These are phyloP conservation scores for Podotricha telesiphe DNA, from an alignment of 2,888 invertebrate genomes.

Conservation along the genomic window DNA sequence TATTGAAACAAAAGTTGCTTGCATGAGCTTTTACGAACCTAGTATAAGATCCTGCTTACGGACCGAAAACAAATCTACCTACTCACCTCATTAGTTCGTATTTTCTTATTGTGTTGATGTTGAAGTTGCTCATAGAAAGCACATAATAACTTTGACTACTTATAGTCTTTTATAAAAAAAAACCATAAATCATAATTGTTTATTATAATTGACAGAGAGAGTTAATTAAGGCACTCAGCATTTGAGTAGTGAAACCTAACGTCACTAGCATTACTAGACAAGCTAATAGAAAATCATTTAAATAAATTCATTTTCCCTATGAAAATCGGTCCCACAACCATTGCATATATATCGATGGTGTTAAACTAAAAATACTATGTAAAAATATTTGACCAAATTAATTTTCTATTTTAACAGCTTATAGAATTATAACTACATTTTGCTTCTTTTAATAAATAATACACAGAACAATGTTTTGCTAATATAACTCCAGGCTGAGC, in stretches of 20 bases:
- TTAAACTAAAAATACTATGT: no score
- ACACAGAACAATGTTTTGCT: not conserved
- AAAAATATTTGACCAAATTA: no score
- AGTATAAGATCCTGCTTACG: slow-evolving; percentile 20
- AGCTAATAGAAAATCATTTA: no score
- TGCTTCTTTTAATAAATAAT: not conserved
- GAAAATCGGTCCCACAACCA: no score
- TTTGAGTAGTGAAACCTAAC: no score
- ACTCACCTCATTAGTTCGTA: slow-evolving; percentile 43
- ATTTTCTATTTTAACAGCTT: not conserved
- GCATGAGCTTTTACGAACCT: not conserved
- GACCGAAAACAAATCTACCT: slow-evolving; percentile 34
- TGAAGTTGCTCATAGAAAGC: slow-evolving; percentile 24
- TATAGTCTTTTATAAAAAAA: no score
- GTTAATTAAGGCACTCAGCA: no score
- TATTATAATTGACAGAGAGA: no score
- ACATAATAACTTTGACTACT: slow-evolving; percentile 1
- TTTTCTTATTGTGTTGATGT: slow-evolving; percentile 27
- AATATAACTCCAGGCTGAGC: slow-evolving; percentile 1
- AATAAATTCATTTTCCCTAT: no score
- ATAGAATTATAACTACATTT: not conserved
- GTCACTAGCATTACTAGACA: no score
- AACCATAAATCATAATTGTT: no score
- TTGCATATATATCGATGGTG: no score
- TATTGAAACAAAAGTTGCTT: slow-evolving; percentile 10